These are phyloP conservation scores for Ophioninae sp. DNA, from an alignment of 2,888 invertebrate genomes.

Conservation along the genomic window DNA sequence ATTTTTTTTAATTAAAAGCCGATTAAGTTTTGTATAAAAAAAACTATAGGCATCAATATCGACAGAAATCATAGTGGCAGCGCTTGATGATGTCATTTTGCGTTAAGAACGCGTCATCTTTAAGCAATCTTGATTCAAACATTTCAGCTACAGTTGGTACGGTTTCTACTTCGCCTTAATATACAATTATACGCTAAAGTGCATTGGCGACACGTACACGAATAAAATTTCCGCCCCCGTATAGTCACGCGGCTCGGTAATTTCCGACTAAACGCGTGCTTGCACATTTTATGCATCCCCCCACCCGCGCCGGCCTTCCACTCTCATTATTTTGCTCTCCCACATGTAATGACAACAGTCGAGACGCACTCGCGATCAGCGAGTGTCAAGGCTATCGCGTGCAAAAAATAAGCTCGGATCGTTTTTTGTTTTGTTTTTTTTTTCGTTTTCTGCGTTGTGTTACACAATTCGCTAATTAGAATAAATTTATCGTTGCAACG, in stretches of 20 bases:
- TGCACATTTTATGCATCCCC: not conserved
- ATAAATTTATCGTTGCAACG: not conserved
- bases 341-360: not conserved
- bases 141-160: too few relatives aligned
- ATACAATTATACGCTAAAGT: not conserved
- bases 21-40: too few relatives aligned
- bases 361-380: conserved; percentile 10
- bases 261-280: not conserved
- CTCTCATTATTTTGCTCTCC: not conserved
- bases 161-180: too few relatives aligned
- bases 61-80: too few relatives aligned
- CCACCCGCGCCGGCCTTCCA: not conserved
- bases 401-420: conserved; percentile 30
- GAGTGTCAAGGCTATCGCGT: conserved; percentile 41
- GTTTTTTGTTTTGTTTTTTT: not conserved
- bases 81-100: too few relatives aligned
- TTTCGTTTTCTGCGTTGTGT: not conserved
- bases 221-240: not conserved
- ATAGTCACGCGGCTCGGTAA: not conserved
- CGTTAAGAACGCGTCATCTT: too few relatives aligned
- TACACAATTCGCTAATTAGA: conserved; percentile 14
- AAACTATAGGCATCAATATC: too few relatives aligned
- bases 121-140: too few relatives aligned
- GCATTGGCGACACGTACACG: not conserved
- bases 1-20: too few relatives aligned